A percentile compares a stretch with the other conserved stretches of the same genome.
Conservation (phyloP, 2,113 vertebrate genomes). For the Coptodon bakossiorum region DNA sequence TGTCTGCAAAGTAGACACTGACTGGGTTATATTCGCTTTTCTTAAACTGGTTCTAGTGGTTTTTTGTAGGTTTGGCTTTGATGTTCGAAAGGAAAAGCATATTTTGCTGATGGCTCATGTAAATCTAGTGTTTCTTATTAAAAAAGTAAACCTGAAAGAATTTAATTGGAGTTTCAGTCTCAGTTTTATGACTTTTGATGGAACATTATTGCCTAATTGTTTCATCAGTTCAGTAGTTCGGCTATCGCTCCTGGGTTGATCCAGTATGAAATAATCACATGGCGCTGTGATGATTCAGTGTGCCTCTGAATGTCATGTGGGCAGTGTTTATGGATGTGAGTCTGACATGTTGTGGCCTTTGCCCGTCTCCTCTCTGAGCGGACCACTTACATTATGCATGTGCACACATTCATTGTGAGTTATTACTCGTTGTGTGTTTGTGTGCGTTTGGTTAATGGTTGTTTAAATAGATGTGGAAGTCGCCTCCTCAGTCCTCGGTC, state of each 20-base stretch:
- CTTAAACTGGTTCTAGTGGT: not conserved
- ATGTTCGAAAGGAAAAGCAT: fast-evolving
- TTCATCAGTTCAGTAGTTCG: not conserved
- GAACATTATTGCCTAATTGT: not conserved
- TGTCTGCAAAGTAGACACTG: not conserved
- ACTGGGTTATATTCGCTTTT: not conserved
- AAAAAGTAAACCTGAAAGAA: not conserved
- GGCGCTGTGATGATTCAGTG: not conserved
- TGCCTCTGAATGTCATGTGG: slow-evolving; percentile 6
- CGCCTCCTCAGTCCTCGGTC: slow-evolving; percentile 39
- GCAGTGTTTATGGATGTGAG: slow-evolving; percentile 13
- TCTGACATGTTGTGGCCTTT: slow-evolving; percentile 1
- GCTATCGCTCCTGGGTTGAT: not conserved
- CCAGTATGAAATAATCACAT: not conserved
- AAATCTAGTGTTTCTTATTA: not conserved
- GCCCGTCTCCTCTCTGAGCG: slow-evolving; percentile 13
- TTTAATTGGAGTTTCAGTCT: not conserved
- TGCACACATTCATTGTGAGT: slow-evolving; percentile 25
- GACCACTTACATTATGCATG: slow-evolving; percentile 48
- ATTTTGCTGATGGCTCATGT: fast-evolving
- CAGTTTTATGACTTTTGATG: not conserved
- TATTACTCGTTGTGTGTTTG: slow-evolving; percentile 11
- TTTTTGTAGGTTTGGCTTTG: not conserved
- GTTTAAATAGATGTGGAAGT: slow-evolving; percentile 61
- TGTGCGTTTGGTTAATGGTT: slow-evolving; percentile 51